Percentiles rank a stretch among this genome's conserved stretches.
Evolutionary conservation across 2,888 invertebrate species (phyloP).

Genomic region (Abscondita cerata): DNA sequence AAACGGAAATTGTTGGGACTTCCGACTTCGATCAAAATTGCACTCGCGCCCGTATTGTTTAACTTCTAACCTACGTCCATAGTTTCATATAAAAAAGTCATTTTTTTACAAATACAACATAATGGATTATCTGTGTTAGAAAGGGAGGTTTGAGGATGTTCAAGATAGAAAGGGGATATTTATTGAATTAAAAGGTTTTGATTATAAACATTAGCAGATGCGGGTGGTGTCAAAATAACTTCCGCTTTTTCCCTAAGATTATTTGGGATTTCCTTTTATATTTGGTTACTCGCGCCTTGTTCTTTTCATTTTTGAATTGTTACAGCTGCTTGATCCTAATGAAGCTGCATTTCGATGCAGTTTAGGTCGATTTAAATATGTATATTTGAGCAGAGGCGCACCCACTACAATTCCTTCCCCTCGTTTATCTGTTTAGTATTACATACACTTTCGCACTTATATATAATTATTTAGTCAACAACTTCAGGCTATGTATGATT

Average conservation of each 20-base stretch:
- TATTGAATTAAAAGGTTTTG: slow-evolving; percentile 23
- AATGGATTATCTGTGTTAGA: slow-evolving; percentile 27
- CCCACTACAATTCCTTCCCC: slow-evolving; percentile 9
- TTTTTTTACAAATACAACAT: not conserved
- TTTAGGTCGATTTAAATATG: not conserved
- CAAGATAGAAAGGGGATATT: not conserved
- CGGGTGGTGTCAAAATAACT: slow-evolving; percentile 24
- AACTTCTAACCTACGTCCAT: slow-evolving; percentile 11
- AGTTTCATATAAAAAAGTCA: not conserved
- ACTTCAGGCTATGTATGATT: slow-evolving; percentile 3
- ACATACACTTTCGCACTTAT: slow-evolving; percentile 23
- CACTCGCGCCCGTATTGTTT: slow-evolving; percentile 32
- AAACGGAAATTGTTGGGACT: slow-evolving; percentile 37
- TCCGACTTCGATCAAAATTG: slow-evolving; percentile 34
- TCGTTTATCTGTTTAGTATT: too few relatives aligned
- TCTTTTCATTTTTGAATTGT: not conserved
- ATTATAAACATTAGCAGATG: slow-evolving; percentile 22
- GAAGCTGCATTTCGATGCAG: not conserved
- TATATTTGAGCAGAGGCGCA: slow-evolving; percentile 5
- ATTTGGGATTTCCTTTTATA: not conserved
- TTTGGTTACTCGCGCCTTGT: not conserved
- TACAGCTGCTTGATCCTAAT: slow-evolving; percentile 2
- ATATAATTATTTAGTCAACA: slow-evolving; percentile 24
- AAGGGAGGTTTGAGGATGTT: slow-evolving; percentile 9
- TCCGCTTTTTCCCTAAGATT: slow-evolving; percentile 6